These are phyloP conservation scores for Origma solitaria DNA, from an alignment of 2,113 vertebrate genomes.

Conservation along the genomic window DNA sequence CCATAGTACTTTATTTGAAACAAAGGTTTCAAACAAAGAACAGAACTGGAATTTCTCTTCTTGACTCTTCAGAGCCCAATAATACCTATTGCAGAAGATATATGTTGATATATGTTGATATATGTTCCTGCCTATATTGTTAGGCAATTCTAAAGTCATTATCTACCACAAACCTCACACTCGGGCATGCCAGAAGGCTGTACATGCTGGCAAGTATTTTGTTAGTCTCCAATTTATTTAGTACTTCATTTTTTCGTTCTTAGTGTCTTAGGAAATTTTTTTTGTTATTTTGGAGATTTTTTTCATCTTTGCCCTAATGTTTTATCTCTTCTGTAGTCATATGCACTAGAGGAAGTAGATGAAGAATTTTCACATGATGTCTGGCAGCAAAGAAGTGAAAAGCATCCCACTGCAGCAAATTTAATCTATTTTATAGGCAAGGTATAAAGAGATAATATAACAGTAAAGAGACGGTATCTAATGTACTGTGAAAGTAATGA, in stretches of 20 bases:
- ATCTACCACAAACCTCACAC: rapidly evolving
- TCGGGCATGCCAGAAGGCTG: not conserved
- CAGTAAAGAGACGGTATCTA: not conserved
- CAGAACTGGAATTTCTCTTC: not conserved
- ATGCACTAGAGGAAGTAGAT: not conserved
- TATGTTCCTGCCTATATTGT: not conserved
- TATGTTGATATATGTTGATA: rapidly evolving
- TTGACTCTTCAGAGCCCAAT: not conserved
- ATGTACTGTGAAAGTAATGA: constrained; percentile 7
- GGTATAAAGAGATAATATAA: not conserved
- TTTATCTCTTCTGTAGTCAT: not conserved
- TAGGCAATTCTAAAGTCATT: not conserved
- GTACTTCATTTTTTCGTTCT: not conserved
- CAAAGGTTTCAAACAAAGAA: not conserved
- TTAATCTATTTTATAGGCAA: constrained; percentile 13
- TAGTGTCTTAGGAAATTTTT: not conserved
- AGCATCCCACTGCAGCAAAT: constrained; percentile 1
- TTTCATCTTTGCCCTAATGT: not conserved
- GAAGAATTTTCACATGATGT: not conserved
- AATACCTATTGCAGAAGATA: not conserved
- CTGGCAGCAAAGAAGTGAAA: constrained; percentile 8
- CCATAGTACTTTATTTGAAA: not conserved
- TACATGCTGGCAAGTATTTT: not conserved
- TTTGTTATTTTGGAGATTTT: not conserved
- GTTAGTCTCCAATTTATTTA: not conserved